Base-by-base conservation (phyloP, 2,113 vertebrate species). In the Bubo scandiacus region DNA sequence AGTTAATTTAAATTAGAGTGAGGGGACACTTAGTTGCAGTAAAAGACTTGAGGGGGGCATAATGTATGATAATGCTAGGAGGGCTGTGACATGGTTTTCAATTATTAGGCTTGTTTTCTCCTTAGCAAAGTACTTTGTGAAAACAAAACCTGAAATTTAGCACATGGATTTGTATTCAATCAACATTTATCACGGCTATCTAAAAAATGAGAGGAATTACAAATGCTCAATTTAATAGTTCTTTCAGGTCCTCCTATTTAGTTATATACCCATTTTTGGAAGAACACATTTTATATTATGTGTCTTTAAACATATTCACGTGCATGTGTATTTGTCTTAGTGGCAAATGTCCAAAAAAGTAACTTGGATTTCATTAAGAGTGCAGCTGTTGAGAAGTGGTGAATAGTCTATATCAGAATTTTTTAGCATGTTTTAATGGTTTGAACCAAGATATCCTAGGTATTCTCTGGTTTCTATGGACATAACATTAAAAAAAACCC, bases 1-100 rank as follows among this genome's bases (percentile, higher is more conserved):
- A 67, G 63, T 70, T 94, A 90, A 92, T 86, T 93, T 90, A 87
- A 91, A 83, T 86, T 71, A 70, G 58, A 74, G 36, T 11, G 32
- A 94, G 68, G 84, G 29, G 42, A 91, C 59, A 74, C 52, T 92
- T 80, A 67, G 59, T 22, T 62, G 51, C 45, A 91, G 45, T 62
- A 57, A 63, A 90, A 81, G 51, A 65, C 45, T 83, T 68, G 54
- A 65, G 51, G 26, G 45, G 49, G 68, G 5, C 30, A 70, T 67
- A 83, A 92, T 7, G 12, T 51, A 86, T 42, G 67, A 70, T 77
- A 95, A 92, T 54, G 16, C 52, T 29, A 45, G 7, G 70, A 89
- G 51, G 65, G 26, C 19, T 92, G 43, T 61, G 80, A 43, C 12
- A 63, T 17, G 7, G 16, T 83, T 88, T 95, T 92, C 49, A 90